Evolutionary conservation across 2,888 invertebrate species (phyloP).

Genomic region (Melanostoma mellinum): DNA sequence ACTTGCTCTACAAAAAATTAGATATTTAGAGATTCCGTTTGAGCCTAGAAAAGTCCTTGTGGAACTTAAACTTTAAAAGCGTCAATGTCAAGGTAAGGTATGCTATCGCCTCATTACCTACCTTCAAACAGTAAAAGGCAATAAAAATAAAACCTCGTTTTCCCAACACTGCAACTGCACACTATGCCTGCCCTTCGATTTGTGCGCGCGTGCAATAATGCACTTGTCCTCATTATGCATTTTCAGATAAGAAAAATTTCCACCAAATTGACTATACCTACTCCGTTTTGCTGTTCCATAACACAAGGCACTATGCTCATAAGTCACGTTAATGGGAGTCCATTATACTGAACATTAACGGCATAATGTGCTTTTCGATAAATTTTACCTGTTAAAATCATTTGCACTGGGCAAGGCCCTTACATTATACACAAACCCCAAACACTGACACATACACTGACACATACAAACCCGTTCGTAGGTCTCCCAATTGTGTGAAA

Average conservation of each 20-base stretch:
- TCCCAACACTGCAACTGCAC: neutral
- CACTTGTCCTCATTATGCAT: conserved; percentile 65
- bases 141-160: conserved; percentile 5
- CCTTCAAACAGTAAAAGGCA: neutral
- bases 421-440: no score
- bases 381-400: conserved; percentile 72
- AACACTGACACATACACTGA: conserved; percentile 19
- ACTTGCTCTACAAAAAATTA: no score
- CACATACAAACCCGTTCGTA: neutral
- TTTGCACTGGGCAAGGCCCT: conserved; percentile 53
- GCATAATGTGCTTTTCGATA: conserved; percentile 69
- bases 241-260: conserved; percentile 61
- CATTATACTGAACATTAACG: conserved; percentile 70
- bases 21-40: no score
- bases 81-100: no score
- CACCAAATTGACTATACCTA: conserved; percentile 45
- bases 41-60: no score
- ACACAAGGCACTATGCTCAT: conserved; percentile 45
- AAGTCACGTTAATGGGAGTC: conserved; percentile 71
- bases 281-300: conserved; percentile 23
- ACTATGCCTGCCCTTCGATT: conserved; percentile 13
- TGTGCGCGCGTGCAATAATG: conserved; percentile 31
- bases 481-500: conserved; percentile 27
- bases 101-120: no score
- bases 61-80: no score